These are phyloP conservation scores for Harpalus rufipes DNA, from an alignment of 2,888 invertebrate species.

Conservation along the genomic window DNA sequence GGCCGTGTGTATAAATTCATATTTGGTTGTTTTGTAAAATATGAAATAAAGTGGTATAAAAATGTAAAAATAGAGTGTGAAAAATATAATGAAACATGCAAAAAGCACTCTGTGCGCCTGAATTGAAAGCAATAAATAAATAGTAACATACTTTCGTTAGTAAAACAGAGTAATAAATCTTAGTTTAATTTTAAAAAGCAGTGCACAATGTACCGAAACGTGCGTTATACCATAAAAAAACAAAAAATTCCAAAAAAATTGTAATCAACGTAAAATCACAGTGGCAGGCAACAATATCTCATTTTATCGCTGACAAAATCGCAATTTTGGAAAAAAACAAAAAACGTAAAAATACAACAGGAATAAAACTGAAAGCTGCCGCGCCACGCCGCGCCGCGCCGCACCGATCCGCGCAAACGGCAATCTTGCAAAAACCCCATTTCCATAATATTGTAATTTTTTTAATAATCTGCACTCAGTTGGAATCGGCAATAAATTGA, in stretches of 20 bases:
- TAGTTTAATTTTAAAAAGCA: slow-evolving; percentile 54
- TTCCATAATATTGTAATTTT: slow-evolving; percentile 67
- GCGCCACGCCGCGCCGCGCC: too few relatives aligned
- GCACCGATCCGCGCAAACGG: slow-evolving; percentile 29
- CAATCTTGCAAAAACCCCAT: slow-evolving; percentile 66
- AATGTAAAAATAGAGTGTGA: slow-evolving; percentile 40
- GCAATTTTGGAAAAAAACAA: slow-evolving; percentile 66
- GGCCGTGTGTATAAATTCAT: neutral
- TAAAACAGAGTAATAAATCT: slow-evolving; percentile 51
- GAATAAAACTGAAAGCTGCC: slow-evolving; percentile 49
- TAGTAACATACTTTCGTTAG: slow-evolving; percentile 45
- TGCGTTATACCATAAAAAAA: slow-evolving; percentile 47
- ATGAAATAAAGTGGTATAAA: slow-evolving; percentile 18
- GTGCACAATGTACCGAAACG: slow-evolving; percentile 45
- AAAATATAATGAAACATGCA: slow-evolving; percentile 31
- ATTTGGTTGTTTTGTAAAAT: neutral
- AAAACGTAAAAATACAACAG: slow-evolving; percentile 46
- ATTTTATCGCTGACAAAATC: slow-evolving; percentile 67
- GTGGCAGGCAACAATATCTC: slow-evolving; percentile 62
- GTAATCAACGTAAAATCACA: slow-evolving; percentile 61
- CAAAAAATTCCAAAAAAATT: slow-evolving; percentile 46
- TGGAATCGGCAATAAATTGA: slow-evolving; percentile 62
- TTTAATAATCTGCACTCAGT: slow-evolving; percentile 65
- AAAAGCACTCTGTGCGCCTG: slow-evolving; percentile 39
- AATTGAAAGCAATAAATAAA: slow-evolving; percentile 51